Conservation (phyloP, 2,797 vertebrate genomes). For the Coreius guichenoti region DNA sequence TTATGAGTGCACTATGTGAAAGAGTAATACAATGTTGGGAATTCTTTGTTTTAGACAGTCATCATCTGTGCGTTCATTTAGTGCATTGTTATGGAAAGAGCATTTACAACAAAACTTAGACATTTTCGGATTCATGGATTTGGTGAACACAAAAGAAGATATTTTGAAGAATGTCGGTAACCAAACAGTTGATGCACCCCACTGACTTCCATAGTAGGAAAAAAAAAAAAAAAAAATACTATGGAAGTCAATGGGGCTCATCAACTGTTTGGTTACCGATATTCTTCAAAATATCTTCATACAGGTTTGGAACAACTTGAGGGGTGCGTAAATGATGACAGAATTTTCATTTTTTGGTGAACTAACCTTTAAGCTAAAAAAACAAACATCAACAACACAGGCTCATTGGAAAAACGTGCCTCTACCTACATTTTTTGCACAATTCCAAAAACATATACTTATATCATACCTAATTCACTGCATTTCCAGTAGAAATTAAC, state of each 20-base stretch:
- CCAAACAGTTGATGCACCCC: too few species aligned
- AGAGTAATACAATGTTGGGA: not conserved
- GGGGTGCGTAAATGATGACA: too few species aligned
- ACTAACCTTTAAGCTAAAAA: not conserved
- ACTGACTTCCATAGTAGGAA: too few species aligned
- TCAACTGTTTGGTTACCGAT: too few species aligned
- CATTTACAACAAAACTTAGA: not conserved
- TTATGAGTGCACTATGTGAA: not conserved
- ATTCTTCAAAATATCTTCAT: too few species aligned
- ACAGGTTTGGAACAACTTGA: too few species aligned
- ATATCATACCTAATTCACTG: not conserved
- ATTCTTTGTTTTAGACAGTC: not conserved
- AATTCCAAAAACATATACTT: not conserved
- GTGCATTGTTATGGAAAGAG: not conserved
- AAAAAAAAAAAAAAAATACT: too few species aligned
- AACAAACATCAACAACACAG: not conserved
- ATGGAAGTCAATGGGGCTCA: too few species aligned
- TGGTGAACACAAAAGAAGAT: too few species aligned
- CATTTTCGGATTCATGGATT: not conserved
- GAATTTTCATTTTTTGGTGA: too few species aligned
- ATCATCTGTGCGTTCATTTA: not conserved
- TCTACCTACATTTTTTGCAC: not conserved
- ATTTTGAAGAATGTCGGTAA: too few species aligned
- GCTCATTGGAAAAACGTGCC: too few species aligned
- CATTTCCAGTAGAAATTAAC: not conserved